These are phyloP conservation scores for Macrostomum cliftonense DNA, from an alignment of 2,888 invertebrate genomes.

Conservation along the genomic window DNA sequence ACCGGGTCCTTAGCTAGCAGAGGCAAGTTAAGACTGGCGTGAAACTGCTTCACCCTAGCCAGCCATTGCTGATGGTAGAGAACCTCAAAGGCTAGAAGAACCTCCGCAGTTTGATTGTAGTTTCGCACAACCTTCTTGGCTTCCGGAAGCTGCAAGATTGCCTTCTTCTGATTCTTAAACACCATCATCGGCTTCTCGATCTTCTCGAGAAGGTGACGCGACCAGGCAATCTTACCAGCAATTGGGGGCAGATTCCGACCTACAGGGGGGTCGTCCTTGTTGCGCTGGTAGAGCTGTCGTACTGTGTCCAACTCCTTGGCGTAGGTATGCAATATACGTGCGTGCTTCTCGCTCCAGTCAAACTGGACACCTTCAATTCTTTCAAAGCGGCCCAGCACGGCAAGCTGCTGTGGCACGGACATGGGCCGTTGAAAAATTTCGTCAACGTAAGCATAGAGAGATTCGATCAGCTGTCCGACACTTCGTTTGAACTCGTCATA, in stretches of 20 bases:
- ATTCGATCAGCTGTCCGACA: slow-evolving; percentile 44
- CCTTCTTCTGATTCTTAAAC: slow-evolving; percentile 30
- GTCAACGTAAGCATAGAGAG: slow-evolving; percentile 49
- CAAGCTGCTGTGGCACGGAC: slow-evolving; percentile 33
- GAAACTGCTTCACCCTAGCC: slow-evolving; percentile 30
- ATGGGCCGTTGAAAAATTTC: slow-evolving; percentile 29
- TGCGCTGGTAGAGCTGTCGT: slow-evolving; percentile 55
- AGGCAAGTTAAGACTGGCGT: slow-evolving; percentile 29
- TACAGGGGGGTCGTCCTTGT: slow-evolving; percentile 68
- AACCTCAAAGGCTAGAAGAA: slow-evolving; percentile 37
- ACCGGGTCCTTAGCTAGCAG: slow-evolving; percentile 43
- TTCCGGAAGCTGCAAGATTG: slow-evolving; percentile 30
- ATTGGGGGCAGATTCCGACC: slow-evolving; percentile 74
- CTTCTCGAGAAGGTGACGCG: slow-evolving; percentile 58
- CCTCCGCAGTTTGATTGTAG: slow-evolving; percentile 38
- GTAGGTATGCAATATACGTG: slow-evolving; percentile 33
- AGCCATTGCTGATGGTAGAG: slow-evolving; percentile 36
- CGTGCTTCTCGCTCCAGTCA: slow-evolving; percentile 37
- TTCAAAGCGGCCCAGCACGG: slow-evolving; percentile 33
- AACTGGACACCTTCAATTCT: slow-evolving; percentile 29
- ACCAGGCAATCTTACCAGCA: slow-evolving; percentile 59
- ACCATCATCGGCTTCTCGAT: slow-evolving; percentile 58
- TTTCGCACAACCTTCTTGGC: slow-evolving; percentile 34
- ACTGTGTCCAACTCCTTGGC: slow-evolving; percentile 67
- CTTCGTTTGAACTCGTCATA: slow-evolving; percentile 59